Evolutionary conservation across 92 coral and sea anemone species (phyloP).

Genomic region (Blastomussa wellsi): DNA sequence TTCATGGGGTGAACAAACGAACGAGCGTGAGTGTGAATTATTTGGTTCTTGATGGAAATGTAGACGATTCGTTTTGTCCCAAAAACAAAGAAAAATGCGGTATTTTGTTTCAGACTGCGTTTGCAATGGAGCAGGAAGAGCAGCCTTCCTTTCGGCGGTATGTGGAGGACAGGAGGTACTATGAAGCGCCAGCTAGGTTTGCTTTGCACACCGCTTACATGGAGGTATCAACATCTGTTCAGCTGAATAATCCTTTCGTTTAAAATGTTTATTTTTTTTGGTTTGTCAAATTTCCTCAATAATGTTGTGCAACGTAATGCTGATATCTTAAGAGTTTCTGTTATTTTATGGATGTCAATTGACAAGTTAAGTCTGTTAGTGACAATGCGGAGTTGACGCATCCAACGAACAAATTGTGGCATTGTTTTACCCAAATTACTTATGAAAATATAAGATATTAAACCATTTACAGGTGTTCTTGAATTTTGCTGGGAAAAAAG

Average conservation of each 20-base stretch:
- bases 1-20: too few relatives aligned
- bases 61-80: too few relatives aligned
- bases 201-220: conserved; percentile 87
- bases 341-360: neutral
- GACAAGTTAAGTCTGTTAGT: neutral
- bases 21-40: too few relatives aligned
- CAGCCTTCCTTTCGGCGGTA: conserved; percentile 84
- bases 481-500: too few relatives aligned
- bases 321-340: neutral
- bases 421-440: too few relatives aligned
- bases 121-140: conserved; percentile 74
- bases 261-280: neutral
- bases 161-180: conserved; percentile 87
- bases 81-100: neutral
- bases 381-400: too few relatives aligned
- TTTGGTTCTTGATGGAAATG: too few relatives aligned
- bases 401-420: too few relatives aligned
- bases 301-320: neutral
- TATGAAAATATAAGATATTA: too few relatives aligned
- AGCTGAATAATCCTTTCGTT: neutral
- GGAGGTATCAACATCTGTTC: conserved; percentile 71
- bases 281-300: neutral
- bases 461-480: too few relatives aligned
- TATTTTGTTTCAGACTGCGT: conserved; percentile 62
- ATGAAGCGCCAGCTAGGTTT: conserved; percentile 91